A percentile compares a stretch with the other conserved stretches of the same genome.
phyloP scores from a whole-genome alignment of 2,113 vertebrate species.

The Tetraodon nigroviridis region DNA sequence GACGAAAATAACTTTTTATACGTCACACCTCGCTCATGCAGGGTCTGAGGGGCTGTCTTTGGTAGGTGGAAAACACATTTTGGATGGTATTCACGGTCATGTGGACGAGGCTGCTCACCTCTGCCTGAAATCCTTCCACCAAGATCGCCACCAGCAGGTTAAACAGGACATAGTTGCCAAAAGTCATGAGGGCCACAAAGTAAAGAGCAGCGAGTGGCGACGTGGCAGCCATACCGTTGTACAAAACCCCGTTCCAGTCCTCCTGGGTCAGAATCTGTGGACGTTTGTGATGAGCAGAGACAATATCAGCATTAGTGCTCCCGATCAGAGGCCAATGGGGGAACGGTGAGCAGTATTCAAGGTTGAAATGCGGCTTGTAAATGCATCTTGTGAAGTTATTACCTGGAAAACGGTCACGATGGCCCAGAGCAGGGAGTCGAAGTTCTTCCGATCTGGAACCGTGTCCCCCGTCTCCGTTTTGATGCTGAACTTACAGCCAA shows the following conservation, averaged over 20 bases:
- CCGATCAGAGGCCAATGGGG: too few relatives aligned
- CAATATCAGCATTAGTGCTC: too few relatives aligned
- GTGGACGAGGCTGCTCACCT: slow-evolving; percentile 69
- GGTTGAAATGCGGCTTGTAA: too few relatives aligned
- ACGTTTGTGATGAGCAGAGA: background rate
- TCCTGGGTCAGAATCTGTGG: slow-evolving; percentile 92
- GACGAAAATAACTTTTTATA: background rate
- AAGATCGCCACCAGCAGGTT: slow-evolving; percentile 95
- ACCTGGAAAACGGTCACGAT: slow-evolving; percentile 98
- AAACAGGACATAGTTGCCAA: slow-evolving; percentile 96
- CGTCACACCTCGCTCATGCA: too few relatives aligned
- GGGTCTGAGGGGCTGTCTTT: background rate
- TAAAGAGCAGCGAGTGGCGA: slow-evolving; percentile 92
- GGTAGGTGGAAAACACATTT: background rate
- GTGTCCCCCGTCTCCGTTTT: slow-evolving; percentile 92
- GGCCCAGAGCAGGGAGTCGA: slow-evolving; percentile 95
- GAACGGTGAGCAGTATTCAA: background rate
- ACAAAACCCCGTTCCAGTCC: slow-evolving; percentile 94
- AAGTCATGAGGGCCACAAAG: slow-evolving; percentile 96
- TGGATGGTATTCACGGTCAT: too few relatives aligned
- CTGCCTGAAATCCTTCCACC: slow-evolving; percentile 95
- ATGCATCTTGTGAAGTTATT: background rate
- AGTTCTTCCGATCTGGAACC: slow-evolving; percentile 94
- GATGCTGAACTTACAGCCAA: slow-evolving; percentile 97
- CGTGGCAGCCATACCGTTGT: slow-evolving; percentile 93